phyloP scores from a whole-genome alignment of 2,113 vertebrate genomes.

The Pangasianodon hypophthalmus region DNA sequence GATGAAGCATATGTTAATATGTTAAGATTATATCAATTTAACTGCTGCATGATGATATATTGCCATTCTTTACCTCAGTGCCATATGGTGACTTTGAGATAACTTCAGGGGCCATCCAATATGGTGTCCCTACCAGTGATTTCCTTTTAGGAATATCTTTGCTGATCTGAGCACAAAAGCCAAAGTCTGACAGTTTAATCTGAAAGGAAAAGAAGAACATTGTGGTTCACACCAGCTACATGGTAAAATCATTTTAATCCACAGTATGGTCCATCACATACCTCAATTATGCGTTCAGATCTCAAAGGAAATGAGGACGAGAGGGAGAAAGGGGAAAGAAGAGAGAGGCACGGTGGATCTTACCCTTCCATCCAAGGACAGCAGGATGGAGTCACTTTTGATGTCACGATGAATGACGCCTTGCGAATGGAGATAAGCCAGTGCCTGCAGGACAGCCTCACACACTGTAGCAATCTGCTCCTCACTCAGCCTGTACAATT shows the following conservation, averaged over 20 bases:
- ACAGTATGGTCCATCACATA: background rate
- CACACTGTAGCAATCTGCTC: constrained; percentile 98
- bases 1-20: background rate
- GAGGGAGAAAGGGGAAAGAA: background rate
- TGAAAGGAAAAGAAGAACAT: constrained; percentile 52
- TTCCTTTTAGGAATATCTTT: constrained; percentile 97
- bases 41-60: background rate
- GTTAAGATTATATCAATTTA: background rate
- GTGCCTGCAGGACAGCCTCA: constrained; percentile 92
- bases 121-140: constrained; percentile 95
- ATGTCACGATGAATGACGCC: constrained; percentile 98
- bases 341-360: background rate
- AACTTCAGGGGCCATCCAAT: constrained; percentile 99
- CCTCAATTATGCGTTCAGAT: background rate
- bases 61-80: constrained; percentile 82
- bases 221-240: background rate
- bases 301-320: background rate
- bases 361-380: constrained; percentile 94
- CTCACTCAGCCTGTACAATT: constrained; percentile 83
- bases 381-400: constrained; percentile 96
- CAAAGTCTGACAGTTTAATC: constrained; percentile 99
- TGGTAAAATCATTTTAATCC: background rate
- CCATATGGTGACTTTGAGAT: constrained; percentile 94
- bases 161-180: constrained; percentile 98
- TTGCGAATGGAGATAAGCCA: constrained; percentile 94